Percentiles rank a stretch among this genome's conserved stretches.
Conservation (phyloP, 2,888 invertebrate genomes). For the Byasa hedistus region DNA sequence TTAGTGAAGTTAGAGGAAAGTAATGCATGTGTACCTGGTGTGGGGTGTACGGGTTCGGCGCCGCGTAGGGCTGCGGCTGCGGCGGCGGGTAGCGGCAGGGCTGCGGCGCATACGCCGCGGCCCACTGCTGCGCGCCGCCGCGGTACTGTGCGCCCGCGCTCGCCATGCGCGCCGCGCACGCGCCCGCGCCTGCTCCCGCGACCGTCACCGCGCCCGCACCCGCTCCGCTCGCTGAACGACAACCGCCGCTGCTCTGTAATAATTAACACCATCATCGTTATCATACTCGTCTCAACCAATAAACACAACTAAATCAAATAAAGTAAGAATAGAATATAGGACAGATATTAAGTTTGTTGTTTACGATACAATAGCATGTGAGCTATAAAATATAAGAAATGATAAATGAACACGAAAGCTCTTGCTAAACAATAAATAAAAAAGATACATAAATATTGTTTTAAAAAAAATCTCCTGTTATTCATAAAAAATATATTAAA, state of each 20-base stretch:
- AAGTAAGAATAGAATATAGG: too few species aligned
- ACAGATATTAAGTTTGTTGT: too few species aligned
- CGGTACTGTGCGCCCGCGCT: slow-evolving; percentile 77
- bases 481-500: too few species aligned
- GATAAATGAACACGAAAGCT: too few species aligned
- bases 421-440: too few species aligned
- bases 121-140: slow-evolving; percentile 77
- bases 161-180: slow-evolving; percentile 78
- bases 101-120: slow-evolving; percentile 73
- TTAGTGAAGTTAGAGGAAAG: too few species aligned
- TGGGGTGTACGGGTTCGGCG: slow-evolving; percentile 69
- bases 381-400: too few species aligned
- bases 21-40: slow-evolving; percentile 58
- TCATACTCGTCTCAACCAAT: too few species aligned
- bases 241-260: slow-evolving; percentile 70
- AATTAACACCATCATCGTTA: neutral
- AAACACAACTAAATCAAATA: too few species aligned
- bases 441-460: too few species aligned
- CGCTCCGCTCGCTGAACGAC: slow-evolving; percentile 67
- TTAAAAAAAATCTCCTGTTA: too few species aligned
- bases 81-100: slow-evolving; percentile 78
- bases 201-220: slow-evolving; percentile 59
- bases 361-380: too few species aligned
- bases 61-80: slow-evolving; percentile 54
- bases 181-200: slow-evolving; percentile 73